Base-by-base conservation (phyloP, 2,113 vertebrate genomes). In the Tylochromis polylepis region DNA sequence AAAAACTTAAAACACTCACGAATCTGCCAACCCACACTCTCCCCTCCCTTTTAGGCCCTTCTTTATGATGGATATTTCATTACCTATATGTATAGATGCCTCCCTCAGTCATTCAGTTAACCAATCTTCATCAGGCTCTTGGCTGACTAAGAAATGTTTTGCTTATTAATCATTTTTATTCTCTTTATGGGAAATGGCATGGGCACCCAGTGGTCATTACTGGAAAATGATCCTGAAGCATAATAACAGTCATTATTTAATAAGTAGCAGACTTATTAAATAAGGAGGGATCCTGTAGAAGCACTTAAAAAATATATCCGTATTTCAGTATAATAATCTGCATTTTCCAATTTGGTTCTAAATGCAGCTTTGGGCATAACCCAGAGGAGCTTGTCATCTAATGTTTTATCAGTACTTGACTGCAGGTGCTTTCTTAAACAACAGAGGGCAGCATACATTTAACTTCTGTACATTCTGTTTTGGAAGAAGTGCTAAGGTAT, bases 181-280 rank as follows among this genome's bases (percentile, higher is more conserved):
- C 12, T 5, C 36, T 27, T 51, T 34, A 24, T 31, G 11, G 58
- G 24, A 72, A 87, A 84, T 36, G 3, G 34, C 2, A 46, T 2
- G 43, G 38, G 60, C 70, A 70, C 36, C 51, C 86, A 87, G 20
- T 51, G 24, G 72, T 78, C 79, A 12, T 78, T 59, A 72, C 34
- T 79, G 75, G 27, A 15, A 89, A 83, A 36, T 31, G 3, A 59
- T 53, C 70, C 27, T 51, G 27, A 77, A 51, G 16, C 43, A 51
- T 12, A 77, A 77, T 51, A 24, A 11, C 3, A 36, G 34, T 49
- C 16, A 53, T 46, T 67, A 29, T 46, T 67, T 16, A 29, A 59
- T 16, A 62, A 46, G 67, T 0, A 72, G 41, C 41, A 46, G 38
- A 0, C 0, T 27, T 72, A 46, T 6, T 70, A 72, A 72, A 72